phyloP scores from a whole-genome alignment of 2,888 invertebrate genomes.

The Litoditis marina region DNA sequence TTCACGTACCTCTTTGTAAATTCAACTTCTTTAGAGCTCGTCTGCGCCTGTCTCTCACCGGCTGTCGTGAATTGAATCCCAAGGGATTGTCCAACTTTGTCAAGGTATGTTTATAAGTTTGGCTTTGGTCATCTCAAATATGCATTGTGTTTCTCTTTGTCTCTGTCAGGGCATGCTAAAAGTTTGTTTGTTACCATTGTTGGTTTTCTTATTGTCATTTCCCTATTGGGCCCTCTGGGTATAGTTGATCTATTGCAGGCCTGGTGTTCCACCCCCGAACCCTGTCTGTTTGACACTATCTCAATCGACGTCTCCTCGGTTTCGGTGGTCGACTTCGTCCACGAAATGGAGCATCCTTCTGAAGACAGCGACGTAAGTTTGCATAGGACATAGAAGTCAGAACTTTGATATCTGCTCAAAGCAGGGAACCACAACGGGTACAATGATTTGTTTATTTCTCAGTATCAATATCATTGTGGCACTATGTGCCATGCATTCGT shows the following conservation, averaged over 20 bases:
- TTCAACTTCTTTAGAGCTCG: background rate
- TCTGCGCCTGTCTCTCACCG: background rate
- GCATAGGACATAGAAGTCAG: too few species aligned
- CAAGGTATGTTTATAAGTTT: too few species aligned
- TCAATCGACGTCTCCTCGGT: background rate
- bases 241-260: constrained; percentile 2
- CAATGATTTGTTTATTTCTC: too few species aligned
- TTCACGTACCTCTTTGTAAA: background rate
- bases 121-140: too few species aligned
- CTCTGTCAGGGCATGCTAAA: too few species aligned
- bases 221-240: too few species aligned
- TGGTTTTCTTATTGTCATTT: background rate
- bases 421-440: too few species aligned
- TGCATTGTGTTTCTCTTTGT: too few species aligned
- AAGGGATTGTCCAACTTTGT: background rate
- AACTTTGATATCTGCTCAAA: too few species aligned
- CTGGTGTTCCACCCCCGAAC: background rate
- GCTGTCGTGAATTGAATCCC: background rate
- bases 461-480: too few species aligned
- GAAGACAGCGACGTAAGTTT: background rate
- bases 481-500: too few species aligned
- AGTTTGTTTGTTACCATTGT: too few species aligned
- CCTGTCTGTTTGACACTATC: background rate
- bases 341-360: background rate
- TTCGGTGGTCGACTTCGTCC: background rate